These are phyloP conservation scores for Sclerurus mexicanus DNA, from an alignment of 2,113 vertebrate species.

Conservation along the genomic window DNA sequence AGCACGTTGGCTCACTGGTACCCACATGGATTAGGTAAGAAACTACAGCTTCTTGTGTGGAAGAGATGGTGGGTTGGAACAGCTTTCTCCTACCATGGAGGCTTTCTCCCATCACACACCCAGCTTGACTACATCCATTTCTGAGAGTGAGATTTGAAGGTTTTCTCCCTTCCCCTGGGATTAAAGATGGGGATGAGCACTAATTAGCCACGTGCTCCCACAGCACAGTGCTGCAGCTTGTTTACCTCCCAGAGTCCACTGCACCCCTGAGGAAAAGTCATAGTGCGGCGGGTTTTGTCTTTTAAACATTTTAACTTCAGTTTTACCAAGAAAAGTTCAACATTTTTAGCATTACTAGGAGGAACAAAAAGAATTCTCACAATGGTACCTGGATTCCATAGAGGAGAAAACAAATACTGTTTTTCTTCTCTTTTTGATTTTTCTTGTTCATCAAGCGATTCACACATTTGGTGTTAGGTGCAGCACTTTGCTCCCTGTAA, in stretches of 20 bases:
- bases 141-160: background rate
- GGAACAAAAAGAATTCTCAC: background rate
- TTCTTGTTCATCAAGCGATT: background rate
- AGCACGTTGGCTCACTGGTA: background rate
- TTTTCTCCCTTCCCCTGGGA: slow-evolving; percentile 10
- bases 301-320: background rate
- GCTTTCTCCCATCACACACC: background rate
- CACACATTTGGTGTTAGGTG: background rate
- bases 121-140: background rate
- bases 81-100: background rate
- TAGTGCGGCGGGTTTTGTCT: background rate
- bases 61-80: background rate
- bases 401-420: background rate
- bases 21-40: background rate
- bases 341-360: background rate
- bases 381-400: background rate
- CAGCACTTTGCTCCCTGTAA: background rate
- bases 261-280: background rate
- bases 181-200: background rate
- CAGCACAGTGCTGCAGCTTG: background rate
- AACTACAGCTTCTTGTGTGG: background rate
- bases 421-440: background rate
- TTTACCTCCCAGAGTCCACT: slow-evolving; percentile 23
- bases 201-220: slow-evolving; percentile 56
- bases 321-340: background rate